Evolutionary conservation across 2,113 vertebrate species (phyloP), one percentile per base, ranked within the genome.

Genomic region (Mastomys natalensis): DNA sequence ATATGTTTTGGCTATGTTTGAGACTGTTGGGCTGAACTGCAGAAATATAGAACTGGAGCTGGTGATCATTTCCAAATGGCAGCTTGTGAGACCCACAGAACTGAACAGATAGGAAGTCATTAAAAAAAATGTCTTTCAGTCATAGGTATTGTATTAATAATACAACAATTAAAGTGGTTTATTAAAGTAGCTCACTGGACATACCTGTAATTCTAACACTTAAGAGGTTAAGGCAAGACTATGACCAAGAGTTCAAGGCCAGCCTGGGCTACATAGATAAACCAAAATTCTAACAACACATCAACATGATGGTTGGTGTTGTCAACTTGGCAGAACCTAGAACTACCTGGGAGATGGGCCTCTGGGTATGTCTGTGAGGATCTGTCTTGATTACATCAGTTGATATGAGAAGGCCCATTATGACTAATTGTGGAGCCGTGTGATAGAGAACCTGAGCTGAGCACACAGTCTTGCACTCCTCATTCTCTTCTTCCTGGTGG

Each of bases 1-100:
- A 68, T 62, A 53, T 62, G 77, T n/a, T 53, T 37, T 16, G 4
- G 31, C 51, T 58, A 64, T 85, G 53, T 93, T 80, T 81, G 29
- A 74, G 29, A 88, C 45, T 66, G 45, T 94, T 51, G 64, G 29
- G 58, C 62, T 90, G 87, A 66, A 45, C 86, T 85, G 5, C 78
- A 88, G 43, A 80, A 45, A n/a, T 78, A 55, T 74, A 48, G 92
- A 89, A 82, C 26, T 24, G 68, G 29, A 92, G 37, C 58, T n/a
- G 1, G 60, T 0, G 12, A n/a, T 77, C 45, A 74, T 87, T 95
- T 95, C 73, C 70, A 81, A 22, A 40, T 97, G 70, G 24, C 26
- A 94, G 88, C 26, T 93, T 8, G 40, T 85, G 81, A 85, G 81
- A 85, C 7, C 62, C 76, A 95, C 85, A 95, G 64, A 34, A 88